A percentile compares a stretch with the other conserved stretches of the same genome.
phyloP scores from a whole-genome alignment of 2,113 vertebrate genomes.

The Hippocampus guttulatus region DNA sequence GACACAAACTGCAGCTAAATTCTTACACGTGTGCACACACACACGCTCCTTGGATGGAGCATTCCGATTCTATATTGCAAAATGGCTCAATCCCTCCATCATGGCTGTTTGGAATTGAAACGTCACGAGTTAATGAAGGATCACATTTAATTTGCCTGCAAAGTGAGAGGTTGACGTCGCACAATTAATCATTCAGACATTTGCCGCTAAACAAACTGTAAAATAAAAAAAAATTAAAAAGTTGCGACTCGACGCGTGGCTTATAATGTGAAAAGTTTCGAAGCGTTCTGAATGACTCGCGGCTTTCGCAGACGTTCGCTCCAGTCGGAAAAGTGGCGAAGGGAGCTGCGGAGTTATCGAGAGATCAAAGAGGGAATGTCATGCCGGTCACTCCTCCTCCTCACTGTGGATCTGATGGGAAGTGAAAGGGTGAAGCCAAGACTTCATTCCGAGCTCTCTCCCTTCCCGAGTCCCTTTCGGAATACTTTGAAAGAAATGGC shows the following conservation, averaged over 20 bases:
- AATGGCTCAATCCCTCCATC: background rate
- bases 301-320: background rate
- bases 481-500: slow-evolving; percentile 56
- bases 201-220: background rate
- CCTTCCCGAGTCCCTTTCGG: slow-evolving; percentile 40
- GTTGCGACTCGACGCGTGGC: background rate
- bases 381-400: slow-evolving; percentile 21
- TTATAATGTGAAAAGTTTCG: slow-evolving; percentile 49
- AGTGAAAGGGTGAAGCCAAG: background rate
- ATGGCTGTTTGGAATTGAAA: background rate
- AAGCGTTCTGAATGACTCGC: background rate
- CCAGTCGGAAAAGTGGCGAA: background rate
- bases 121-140: slow-evolving; percentile 45
- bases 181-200: slow-evolving; percentile 4
- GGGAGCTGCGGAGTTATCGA: slow-evolving; percentile 20
- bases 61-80: background rate
- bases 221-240: background rate
- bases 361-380: slow-evolving; percentile 18
- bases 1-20: background rate
- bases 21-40: background rate
- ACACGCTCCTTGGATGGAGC: background rate
- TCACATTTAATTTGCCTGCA: slow-evolving; percentile 46
- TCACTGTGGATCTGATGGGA: slow-evolving; percentile 32
- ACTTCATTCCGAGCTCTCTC: slow-evolving; percentile 21
- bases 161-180: slow-evolving; percentile 16